Evolutionary conservation across 2,888 invertebrate genomes (phyloP), one percentile per base, ranked within the genome.

Genomic region (Invenusta paracnida): DNA sequence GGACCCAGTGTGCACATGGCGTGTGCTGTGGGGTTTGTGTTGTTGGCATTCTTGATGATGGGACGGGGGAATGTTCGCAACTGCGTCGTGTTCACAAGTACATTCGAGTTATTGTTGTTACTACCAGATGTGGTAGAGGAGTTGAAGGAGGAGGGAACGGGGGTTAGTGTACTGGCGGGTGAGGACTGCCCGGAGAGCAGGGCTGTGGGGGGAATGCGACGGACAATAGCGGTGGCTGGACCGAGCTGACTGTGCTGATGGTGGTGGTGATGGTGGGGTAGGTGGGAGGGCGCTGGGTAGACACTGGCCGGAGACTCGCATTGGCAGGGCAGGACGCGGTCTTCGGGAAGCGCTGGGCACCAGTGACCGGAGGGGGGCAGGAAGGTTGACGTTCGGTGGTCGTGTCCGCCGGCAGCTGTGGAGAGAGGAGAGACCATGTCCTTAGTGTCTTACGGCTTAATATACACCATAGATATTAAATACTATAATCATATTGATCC

Each of bases 301-400:
- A 13, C 73, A 23, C 25, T 25, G 73, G 73, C 5, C 2, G 73
- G 73, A 48, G 48, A 48, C 2, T 73, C 73, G 27, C 73, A 73
- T 23, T 73, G 73, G 27, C 73, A 73, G 27, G 73, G 73, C 2
- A 73, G 73, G 17, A 73, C 73, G 17, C 73, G 73, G 27, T 73
- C 73, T 73, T 73, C 73, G 25, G 73, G 73, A 2, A 73, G 73
- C 11, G 73, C 73, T 2, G 73, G 73, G 23, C 73, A 73, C 73
- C 73, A 73, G 73, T 73, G 73, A 23, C 73, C 73, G 73, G 73
- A 73, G 73, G 73, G 73, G 73, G 73, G 73, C 17, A 73, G 73
- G 73, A 73, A 73, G 73, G 73, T 73, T 2, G 73, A 73, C 11
- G 73, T 73, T 23, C 73, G 17, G 27, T 73, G 73, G 73, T 73